Evolutionary conservation across 2,113 vertebrate genomes (phyloP).

Genomic region (Alouatta palliata): DNA sequence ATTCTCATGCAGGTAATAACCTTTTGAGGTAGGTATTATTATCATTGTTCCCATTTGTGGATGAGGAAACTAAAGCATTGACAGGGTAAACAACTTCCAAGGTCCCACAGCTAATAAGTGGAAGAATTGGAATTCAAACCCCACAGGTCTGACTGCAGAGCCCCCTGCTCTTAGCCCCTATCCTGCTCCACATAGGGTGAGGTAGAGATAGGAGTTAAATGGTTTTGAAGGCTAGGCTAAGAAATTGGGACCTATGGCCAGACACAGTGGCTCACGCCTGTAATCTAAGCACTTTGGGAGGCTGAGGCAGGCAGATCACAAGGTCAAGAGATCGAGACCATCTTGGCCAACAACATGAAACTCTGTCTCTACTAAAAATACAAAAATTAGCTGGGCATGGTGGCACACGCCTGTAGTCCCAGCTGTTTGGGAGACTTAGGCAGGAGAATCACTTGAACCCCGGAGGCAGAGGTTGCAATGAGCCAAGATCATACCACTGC

Average conservation of each 20-base stretch:
- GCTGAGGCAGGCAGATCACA: no score
- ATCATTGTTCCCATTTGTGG: neutral
- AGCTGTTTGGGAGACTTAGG: no score
- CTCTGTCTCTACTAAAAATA: no score
- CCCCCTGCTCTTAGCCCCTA: neutral
- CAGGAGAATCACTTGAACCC: no score
- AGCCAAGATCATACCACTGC: no score
- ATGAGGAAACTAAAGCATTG: neutral
- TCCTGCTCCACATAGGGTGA: neutral
- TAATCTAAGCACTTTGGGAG: no score
- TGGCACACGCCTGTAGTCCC: no score
- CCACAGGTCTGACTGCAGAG: neutral
- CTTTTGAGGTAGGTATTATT: neutral
- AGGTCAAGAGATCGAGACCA: no score
- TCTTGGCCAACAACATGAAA: no score
- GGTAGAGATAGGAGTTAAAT: neutral
- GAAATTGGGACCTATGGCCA: neutral
- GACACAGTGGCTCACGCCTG: no score
- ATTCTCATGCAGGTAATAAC: neutral
- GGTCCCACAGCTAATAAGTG: neutral
- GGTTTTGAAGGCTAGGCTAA: neutral
- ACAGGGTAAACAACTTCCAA: neutral
- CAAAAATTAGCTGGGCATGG: no score
- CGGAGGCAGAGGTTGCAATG: no score
- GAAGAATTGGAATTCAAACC: neutral